These are phyloP conservation scores for Gnathonemus echidnorhynchus DNA, from an alignment of 2,113 vertebrate species.

Conservation along the genomic window DNA sequence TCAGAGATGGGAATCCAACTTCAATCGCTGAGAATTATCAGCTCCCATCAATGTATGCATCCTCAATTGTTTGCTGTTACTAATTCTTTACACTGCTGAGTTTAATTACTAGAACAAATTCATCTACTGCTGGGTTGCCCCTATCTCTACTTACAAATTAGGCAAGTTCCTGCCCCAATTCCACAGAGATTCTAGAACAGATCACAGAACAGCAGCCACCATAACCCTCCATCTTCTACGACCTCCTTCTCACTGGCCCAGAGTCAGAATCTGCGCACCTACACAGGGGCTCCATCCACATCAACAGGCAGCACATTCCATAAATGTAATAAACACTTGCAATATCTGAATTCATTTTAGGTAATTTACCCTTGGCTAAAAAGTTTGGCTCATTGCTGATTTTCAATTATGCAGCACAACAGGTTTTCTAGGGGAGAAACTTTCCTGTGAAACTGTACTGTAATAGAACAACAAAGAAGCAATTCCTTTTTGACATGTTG, in stretches of 20 bases:
- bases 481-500: constrained; percentile 51
- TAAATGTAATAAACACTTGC: constrained; percentile 31
- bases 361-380: neutral
- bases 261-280: neutral
- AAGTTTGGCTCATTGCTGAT: neutral
- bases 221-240: neutral
- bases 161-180: neutral
- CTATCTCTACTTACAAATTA: neutral
- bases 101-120: neutral
- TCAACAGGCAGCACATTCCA: neutral
- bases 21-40: neutral
- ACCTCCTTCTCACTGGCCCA: neutral
- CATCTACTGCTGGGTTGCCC: neutral
- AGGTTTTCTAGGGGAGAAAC: neutral
- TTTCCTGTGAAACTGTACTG: constrained; percentile 13
- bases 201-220: neutral
- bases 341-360: neutral
- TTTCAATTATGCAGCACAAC: constrained; percentile 7
- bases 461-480: constrained; percentile 59
- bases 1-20: neutral
- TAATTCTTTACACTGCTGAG: neutral
- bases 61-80: neutral
- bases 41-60: neutral
- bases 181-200: neutral
- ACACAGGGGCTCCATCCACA: neutral